Evolutionary conservation across 2,797 vertebrate genomes (phyloP).

Genomic region (Brachymystax lenok): DNA sequence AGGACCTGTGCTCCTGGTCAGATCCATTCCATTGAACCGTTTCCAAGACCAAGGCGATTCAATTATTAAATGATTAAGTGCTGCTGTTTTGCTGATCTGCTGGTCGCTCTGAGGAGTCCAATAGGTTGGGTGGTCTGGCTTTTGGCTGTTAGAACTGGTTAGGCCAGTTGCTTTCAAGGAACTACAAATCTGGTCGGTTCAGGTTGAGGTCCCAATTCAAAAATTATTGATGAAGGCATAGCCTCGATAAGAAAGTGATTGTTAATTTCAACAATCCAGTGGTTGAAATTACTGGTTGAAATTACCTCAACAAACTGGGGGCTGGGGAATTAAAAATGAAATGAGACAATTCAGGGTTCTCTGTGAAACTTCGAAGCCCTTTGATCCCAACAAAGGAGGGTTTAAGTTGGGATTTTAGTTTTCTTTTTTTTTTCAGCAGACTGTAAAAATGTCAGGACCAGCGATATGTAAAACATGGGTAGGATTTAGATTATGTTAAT

Average conservation of each 20-base stretch:
- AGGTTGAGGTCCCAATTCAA: not conserved
- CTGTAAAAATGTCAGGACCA: not conserved
- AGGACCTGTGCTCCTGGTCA: constrained; percentile 28
- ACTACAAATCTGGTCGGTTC: not conserved
- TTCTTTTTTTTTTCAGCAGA: too few relatives aligned
- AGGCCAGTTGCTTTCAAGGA: constrained; percentile 8
- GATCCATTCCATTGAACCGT: constrained; percentile 42
- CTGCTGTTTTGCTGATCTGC: not conserved
- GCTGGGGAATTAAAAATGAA: too few relatives aligned
- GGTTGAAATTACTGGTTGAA: not conserved
- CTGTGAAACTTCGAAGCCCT: too few relatives aligned
- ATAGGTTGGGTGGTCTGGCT: not conserved
- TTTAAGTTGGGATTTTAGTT: too few relatives aligned
- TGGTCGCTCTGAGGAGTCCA: not conserved
- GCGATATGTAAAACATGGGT: constrained; percentile 28
- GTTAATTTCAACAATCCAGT: not conserved
- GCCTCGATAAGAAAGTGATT: not conserved
- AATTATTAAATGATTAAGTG: constrained; percentile 4
- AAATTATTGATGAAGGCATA: not conserved
- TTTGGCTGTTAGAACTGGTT: too few relatives aligned
- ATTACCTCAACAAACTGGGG: not conserved
- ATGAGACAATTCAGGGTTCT: too few relatives aligned
- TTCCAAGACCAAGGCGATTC: constrained; percentile 39
- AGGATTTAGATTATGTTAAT: not conserved
- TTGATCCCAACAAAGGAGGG: too few relatives aligned